Percentiles rank a stretch among this genome's conserved stretches.
Conservation (phyloP, 2,888 invertebrate genomes). For the Lucinisca nassula region DNA sequence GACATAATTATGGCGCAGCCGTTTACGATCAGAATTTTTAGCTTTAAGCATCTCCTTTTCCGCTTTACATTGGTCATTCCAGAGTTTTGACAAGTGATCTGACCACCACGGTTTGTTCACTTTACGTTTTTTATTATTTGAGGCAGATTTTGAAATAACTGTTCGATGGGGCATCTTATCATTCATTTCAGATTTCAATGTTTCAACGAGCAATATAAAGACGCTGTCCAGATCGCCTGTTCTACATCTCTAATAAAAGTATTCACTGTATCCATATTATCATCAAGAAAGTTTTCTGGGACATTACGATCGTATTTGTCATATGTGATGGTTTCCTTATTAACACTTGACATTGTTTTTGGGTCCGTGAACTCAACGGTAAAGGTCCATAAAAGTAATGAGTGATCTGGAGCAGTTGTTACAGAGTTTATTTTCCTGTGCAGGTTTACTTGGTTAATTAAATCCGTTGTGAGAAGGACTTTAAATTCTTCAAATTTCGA, state of each 20-base stretch:
- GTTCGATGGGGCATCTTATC: neutral
- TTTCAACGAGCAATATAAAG: neutral
- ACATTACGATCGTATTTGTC: neutral
- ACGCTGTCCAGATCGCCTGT: neutral
- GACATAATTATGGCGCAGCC: neutral
- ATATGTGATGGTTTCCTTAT: neutral
- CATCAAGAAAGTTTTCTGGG: neutral
- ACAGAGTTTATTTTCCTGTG: neutral
- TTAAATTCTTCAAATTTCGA: neutral
- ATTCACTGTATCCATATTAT: neutral
- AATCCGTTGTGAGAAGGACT: neutral
- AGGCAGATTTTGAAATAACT: neutral
- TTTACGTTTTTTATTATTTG: neutral
- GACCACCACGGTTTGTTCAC: neutral
- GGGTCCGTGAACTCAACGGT: neutral
- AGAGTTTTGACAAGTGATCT: neutral
- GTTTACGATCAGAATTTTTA: neutral
- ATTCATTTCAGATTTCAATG: neutral
- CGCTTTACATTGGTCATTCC: neutral
- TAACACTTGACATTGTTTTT: neutral
- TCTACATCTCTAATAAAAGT: neutral
- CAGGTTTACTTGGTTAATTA: neutral
- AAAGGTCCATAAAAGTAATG: neutral
- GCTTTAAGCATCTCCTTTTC: neutral
- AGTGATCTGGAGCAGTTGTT: neutral